Conservation (phyloP, 1,140 invertebrate genomes). For the Mycetomoellerius zeteki region DNA sequence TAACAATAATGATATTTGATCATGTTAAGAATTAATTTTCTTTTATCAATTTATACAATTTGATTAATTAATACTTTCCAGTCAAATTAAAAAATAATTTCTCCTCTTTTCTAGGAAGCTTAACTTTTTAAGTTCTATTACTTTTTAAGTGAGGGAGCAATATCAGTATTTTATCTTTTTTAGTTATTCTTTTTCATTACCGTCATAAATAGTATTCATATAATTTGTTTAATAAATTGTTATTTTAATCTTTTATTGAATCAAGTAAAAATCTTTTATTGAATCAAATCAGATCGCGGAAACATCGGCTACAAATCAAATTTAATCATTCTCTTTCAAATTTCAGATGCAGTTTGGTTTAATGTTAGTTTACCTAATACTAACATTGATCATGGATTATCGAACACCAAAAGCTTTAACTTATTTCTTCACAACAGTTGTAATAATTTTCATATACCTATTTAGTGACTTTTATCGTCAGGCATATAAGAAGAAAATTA, state of each 20-base stretch:
- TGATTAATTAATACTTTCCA: no score
- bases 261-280: neutral
- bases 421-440: slow-evolving; percentile 89
- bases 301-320: neutral
- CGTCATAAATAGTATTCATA: neutral
- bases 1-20: no score
- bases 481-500: slow-evolving; percentile 87
- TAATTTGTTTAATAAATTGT: neutral
- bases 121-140: no score
- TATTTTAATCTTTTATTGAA: neutral
- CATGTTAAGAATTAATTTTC: no score
- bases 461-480: slow-evolving; percentile 88
- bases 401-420: slow-evolving; percentile 87
- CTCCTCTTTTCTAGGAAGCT: no score
- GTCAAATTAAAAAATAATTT: no score
- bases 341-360: slow-evolving; percentile 88
- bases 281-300: neutral
- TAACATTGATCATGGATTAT: slow-evolving; percentile 87
- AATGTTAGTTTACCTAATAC: slow-evolving; percentile 87
- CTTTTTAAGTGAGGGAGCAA: no score
- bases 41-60: no score
- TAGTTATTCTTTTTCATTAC: neutral
- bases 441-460: slow-evolving; percentile 88
- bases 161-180: neutral
- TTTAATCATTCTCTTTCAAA: slow-evolving; percentile 18